Evolutionary conservation across 1,140 invertebrate species (phyloP), one percentile per base, ranked within the genome.

Genomic region (Brachionus angularis): DNA sequence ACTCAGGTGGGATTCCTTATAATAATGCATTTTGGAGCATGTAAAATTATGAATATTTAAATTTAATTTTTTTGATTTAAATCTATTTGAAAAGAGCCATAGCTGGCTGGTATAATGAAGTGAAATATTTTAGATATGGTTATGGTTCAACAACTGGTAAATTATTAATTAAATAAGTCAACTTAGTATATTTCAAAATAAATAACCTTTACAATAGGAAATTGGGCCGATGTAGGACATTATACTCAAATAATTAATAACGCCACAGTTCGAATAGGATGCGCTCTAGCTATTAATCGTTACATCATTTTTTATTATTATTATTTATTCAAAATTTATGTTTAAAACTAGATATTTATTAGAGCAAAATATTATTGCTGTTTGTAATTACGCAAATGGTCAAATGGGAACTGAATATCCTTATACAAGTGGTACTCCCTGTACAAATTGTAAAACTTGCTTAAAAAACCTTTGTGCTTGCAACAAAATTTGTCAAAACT

Each of bases 201-300:
- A 16, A 10, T 42, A 42, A 42, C 39, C 10, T 10, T 42, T 16
- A 16, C 39, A 10, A 42, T 10, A 42, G 39, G 39, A 10, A 16
- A 42, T 16, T 42, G 39, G 39, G 16, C 39, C 39, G 27, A 34
- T 23, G 62, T 67, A 1, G 67, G 67, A 25, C 67, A 71, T 44
- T 71, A 52, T 49, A 71, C 67, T 52, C 67, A 71, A 29, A 8
- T 71, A 33, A 16, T 71, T 1, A 55, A 52, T 16, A 33, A n/a
- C 21, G n/a, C n/a, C 16, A 47, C 67, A n/a, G 16, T 27, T 10
- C 18, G 33, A 52, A 25, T 71, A 16, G 67, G 67, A 5, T 71
- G 67, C 29, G 67, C 25, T 29, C 23, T 23, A 10, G 67, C 47
- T 14, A 71, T 39, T 39, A 52, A 53, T 36, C 21, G 62, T 47